phyloP scores from a whole-genome alignment of 92 coral and sea anemone genomes.

The Palythoa grandiflora region DNA sequence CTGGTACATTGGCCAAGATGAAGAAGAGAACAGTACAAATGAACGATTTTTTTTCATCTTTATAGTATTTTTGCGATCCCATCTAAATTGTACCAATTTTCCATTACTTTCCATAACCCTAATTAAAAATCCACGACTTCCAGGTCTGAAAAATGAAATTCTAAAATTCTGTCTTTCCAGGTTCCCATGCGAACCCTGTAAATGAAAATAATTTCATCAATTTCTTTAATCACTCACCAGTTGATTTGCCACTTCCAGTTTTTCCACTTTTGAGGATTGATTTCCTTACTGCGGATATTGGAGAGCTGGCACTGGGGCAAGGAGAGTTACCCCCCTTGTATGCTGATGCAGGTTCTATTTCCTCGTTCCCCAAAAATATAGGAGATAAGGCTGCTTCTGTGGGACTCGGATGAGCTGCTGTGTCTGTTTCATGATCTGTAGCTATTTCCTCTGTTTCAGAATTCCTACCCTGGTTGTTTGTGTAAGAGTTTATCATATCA shows the following conservation, averaged over 20 bases:
- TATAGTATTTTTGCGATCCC: too few species aligned
- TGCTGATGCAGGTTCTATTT: not conserved
- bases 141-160: too few species aligned
- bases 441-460: not conserved
- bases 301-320: not conserved
- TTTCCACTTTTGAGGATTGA: conserved; percentile 54
- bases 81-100: too few species aligned
- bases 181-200: too few species aligned
- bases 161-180: too few species aligned
- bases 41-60: too few species aligned
- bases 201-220: too few species aligned
- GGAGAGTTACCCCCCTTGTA: not conserved
- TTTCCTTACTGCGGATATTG: conserved; percentile 35
- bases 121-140: too few species aligned
- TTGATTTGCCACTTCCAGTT: not conserved
- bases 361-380: not conserved
- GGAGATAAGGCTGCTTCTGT: not conserved
- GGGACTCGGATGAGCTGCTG: not conserved
- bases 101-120: too few species aligned
- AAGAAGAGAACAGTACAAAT: too few species aligned
- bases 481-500: not conserved
- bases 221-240: conserved; percentile 16
- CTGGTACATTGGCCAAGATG: too few species aligned
- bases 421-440: not conserved
- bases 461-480: not conserved